Evolutionary conservation across 2,797 vertebrate species (phyloP).

Genomic region (Oreortyx pictus): DNA sequence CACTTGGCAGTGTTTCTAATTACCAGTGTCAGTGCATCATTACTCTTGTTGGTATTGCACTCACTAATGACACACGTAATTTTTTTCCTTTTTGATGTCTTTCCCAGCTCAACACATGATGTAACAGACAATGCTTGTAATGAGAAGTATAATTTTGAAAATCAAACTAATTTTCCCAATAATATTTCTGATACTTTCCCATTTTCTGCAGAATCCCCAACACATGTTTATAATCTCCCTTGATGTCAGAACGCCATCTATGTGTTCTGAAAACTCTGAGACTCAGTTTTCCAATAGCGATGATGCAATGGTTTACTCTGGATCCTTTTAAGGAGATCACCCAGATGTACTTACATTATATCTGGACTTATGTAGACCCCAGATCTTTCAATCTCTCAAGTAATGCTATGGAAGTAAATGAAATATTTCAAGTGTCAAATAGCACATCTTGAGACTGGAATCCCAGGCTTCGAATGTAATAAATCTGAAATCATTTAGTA

Average conservation of each 20-base stretch:
- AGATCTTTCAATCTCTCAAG: neutral
- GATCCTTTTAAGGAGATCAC: neutral
- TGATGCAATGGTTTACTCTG: neutral
- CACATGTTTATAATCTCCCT: neutral
- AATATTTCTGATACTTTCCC: neutral
- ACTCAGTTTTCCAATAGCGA: neutral
- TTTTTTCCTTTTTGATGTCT: neutral
- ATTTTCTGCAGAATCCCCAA: neutral
- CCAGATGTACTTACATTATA: neutral
- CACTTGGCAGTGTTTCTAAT: neutral
- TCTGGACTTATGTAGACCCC: neutral
- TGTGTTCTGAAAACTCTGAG: constrained; percentile 23
- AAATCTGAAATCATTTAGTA: neutral
- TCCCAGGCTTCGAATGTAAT: neutral
- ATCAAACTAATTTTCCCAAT: neutral
- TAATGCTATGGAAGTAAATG: neutral
- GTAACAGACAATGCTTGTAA: neutral
- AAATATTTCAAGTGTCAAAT: neutral
- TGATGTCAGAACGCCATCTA: neutral
- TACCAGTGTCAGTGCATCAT: neutral
- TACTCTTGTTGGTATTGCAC: constrained; percentile 10
- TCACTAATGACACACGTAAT: neutral
- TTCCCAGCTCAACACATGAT: neutral
- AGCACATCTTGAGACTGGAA: neutral
- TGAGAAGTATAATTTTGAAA: neutral